phyloP scores from a whole-genome alignment of 2,888 invertebrate species.

The Microctonus brassicae region DNA sequence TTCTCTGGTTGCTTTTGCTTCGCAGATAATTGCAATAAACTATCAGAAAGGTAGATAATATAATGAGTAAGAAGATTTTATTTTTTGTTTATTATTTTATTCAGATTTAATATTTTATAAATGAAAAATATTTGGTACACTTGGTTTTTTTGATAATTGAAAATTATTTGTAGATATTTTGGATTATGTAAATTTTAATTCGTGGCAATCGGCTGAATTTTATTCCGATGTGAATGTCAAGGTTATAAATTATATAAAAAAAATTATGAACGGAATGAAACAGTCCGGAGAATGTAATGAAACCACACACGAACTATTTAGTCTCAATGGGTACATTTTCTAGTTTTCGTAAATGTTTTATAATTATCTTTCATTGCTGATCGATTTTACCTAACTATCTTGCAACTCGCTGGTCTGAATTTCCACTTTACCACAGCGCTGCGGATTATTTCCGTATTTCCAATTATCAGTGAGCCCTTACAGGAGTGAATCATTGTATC shows the following conservation, averaged over 20 bases:
- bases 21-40: background rate
- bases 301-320: background rate
- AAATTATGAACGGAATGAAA: background rate
- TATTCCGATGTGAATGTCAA: too few relatives aligned
- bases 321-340: background rate
- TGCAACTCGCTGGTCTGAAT: background rate
- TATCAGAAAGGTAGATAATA: background rate
- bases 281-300: slow-evolving; percentile 9
- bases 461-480: background rate
- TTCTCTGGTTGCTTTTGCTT: background rate
- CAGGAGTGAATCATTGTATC: too few relatives aligned
- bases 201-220: too few relatives aligned
- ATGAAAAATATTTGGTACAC: too few relatives aligned
- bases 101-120: too few relatives aligned
- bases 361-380: slow-evolving; percentile 25
- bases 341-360: background rate
- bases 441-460: background rate
- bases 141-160: too few relatives aligned
- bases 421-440: slow-evolving; percentile 3
- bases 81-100: background rate
- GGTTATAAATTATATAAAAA: background rate
- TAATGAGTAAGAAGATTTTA: background rate
- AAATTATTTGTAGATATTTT: too few relatives aligned
- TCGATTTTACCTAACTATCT: slow-evolving; percentile 24
- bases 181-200: too few relatives aligned